A percentile compares a stretch with the other conserved stretches of the same genome.
Evolutionary conservation across 2,113 vertebrate species (phyloP).

Genomic region (Rhinopomastus cyanomelas): DNA sequence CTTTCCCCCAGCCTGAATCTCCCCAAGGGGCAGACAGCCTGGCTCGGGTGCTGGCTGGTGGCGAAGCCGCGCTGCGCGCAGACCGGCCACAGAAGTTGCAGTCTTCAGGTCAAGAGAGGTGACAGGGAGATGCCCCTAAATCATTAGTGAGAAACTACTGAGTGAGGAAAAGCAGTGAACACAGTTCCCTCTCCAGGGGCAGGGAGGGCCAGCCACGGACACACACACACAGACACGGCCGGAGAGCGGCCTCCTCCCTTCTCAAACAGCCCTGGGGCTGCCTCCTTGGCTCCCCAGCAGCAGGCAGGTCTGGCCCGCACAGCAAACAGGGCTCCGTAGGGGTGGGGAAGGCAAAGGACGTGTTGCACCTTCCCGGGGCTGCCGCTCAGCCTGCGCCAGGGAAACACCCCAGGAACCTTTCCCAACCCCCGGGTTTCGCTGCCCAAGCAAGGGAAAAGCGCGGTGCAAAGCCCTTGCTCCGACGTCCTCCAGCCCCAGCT

Average conservation of each 20-base stretch:
- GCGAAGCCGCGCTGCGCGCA: neutral
- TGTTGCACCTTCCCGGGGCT: neutral
- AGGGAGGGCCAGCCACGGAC: neutral
- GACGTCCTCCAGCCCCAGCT: neutral
- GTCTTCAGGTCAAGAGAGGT: neutral
- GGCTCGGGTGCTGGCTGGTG: neutral
- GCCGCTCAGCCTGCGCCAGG: neutral
- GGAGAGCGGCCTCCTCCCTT: neutral
- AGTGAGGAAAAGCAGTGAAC: neutral
- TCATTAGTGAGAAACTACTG: neutral
- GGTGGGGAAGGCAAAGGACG: neutral
- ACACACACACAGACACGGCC: neutral
- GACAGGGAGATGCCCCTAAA: neutral
- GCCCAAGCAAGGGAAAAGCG: neutral
- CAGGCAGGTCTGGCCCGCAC: neutral
- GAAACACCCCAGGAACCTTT: neutral
- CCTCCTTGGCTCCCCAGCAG: neutral
- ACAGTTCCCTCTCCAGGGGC: neutral
- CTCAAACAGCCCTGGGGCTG: fast-evolving
- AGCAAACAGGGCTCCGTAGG: neutral
- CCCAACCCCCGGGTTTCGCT: neutral
- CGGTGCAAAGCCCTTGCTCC: neutral
- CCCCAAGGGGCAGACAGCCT: neutral
- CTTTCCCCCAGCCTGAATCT: neutral
- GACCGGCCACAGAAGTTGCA: neutral